These are phyloP conservation scores for Castor canadensis DNA, from an alignment of 2,113 vertebrate species.

Conservation along the genomic window DNA sequence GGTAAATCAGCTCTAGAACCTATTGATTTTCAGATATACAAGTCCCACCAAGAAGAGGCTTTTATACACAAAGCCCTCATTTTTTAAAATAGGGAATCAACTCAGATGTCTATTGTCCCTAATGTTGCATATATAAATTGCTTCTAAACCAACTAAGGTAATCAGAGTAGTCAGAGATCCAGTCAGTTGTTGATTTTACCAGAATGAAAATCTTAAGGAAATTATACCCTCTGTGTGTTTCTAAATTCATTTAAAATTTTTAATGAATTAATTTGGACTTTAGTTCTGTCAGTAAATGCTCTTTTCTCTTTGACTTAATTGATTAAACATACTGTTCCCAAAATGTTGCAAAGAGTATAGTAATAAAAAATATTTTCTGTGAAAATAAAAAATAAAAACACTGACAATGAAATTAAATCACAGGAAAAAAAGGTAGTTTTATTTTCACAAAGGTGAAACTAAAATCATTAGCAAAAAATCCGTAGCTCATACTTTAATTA, in stretches of 20 bases:
- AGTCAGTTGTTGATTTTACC: not conserved
- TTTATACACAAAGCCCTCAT: not conserved
- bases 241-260: slow-evolving; percentile 33
- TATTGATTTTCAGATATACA: not conserved
- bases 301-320: not conserved
- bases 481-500: not conserved
- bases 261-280: not conserved
- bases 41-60: not conserved
- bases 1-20: slow-evolving; percentile 75
- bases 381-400: not conserved
- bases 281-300: not conserved
- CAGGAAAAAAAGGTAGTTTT: not conserved
- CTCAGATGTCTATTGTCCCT: not conserved
- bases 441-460: not conserved
- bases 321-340: not conserved
- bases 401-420: not conserved
- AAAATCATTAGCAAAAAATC: slow-evolving; percentile 1
- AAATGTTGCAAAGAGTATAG: not conserved
- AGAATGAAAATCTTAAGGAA: not conserved
- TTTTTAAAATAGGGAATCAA: not conserved
- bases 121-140: not conserved
- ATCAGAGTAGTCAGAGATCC: not conserved
- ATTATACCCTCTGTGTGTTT: not conserved
- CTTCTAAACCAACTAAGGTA: not conserved
- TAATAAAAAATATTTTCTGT: slow-evolving; percentile 22